Percentiles rank a stretch among this genome's conserved stretches.
Conservation (phyloP, 1,140 invertebrate species). For the Lamellibrachia luymesi region DNA sequence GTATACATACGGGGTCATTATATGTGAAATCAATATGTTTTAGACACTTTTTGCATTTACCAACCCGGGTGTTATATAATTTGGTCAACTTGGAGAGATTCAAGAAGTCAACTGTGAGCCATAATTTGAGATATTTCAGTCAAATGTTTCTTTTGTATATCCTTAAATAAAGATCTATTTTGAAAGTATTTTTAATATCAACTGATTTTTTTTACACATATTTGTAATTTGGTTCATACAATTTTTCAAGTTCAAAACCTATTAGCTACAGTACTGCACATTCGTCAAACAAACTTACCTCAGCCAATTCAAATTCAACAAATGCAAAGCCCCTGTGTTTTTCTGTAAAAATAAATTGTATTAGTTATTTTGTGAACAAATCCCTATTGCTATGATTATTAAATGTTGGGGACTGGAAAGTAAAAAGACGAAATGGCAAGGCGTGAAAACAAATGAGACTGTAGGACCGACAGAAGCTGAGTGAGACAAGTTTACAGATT, state of each 20-base stretch:
- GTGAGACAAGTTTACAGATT: not conserved
- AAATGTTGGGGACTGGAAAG: too few relatives aligned
- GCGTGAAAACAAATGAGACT: too few relatives aligned
- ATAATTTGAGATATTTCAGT: not conserved
- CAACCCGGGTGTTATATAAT: not conserved
- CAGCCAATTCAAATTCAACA: conserved; percentile 86
- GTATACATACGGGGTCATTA: not conserved
- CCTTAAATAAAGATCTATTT: too few relatives aligned
- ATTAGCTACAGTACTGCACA: too few relatives aligned
- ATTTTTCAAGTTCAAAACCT: not conserved
- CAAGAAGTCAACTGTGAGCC: not conserved
- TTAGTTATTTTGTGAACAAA: not conserved
- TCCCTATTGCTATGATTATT: not conserved
- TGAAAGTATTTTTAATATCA: too few relatives aligned
- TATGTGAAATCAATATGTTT: not conserved
- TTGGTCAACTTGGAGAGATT: not conserved
- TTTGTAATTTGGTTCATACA: not conserved
- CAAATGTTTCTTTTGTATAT: not conserved
- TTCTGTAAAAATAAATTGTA: conserved; percentile 61
- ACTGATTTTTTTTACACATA: too few relatives aligned
- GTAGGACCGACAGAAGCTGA: too few relatives aligned
- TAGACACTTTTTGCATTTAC: not conserved
- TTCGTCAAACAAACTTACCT: conserved; percentile 51
- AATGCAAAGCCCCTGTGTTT: conserved; percentile 98
- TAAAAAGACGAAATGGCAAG: too few relatives aligned